Base-by-base conservation (phyloP, 2,113 vertebrate genomes). In the Heterocephalus glaber region DNA sequence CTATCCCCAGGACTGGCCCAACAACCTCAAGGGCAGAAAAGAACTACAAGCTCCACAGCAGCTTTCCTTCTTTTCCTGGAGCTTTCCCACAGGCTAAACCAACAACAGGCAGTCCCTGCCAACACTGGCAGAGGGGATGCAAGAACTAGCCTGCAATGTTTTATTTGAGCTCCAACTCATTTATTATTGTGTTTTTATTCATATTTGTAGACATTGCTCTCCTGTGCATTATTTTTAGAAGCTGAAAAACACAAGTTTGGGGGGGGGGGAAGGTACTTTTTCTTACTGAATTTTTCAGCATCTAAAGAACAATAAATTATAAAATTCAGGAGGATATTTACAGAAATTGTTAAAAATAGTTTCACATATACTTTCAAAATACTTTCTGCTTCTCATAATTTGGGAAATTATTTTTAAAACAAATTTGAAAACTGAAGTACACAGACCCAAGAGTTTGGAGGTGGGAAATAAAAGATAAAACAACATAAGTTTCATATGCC, bases 101-200 rank as follows among this genome's bases (percentile, higher is more conserved):
- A 83, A 74, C 85, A 92, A 52, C 58, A 85, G 26, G 60, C 90
- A 92, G 65, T 74, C 30, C 66, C 79, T 90, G 82, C 86, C 77
- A 94, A 95, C 28, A 4, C 30, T 89, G 84, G 77, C 92, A 85
- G 5, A 70, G 30, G 41, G 58, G 38, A 89, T 91, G 52, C 52
- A 82, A 91, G 47, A 89, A 86, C 54, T 68, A 72, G 70, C 52
- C 94, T 89, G 54, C 33, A 94, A 94, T 89, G 68, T 66, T 97
- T 94, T 77, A 68, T 85, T 52, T 95, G 92, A 81, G 83, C 38
- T 94, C 79, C 58, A 95, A 65, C 38, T 97, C 54, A 93, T 95
- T 94, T 94, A 93, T 95, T 93, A 94, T 83, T 94, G 63, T 80
- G 33, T 41, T 92, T 90, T 89, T 86, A 94, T 86, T 95, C 41